A percentile compares a stretch with the other conserved stretches of the same genome.
Conservation (phyloP, 2,888 invertebrate species). For the Laothoe populi region DNA sequence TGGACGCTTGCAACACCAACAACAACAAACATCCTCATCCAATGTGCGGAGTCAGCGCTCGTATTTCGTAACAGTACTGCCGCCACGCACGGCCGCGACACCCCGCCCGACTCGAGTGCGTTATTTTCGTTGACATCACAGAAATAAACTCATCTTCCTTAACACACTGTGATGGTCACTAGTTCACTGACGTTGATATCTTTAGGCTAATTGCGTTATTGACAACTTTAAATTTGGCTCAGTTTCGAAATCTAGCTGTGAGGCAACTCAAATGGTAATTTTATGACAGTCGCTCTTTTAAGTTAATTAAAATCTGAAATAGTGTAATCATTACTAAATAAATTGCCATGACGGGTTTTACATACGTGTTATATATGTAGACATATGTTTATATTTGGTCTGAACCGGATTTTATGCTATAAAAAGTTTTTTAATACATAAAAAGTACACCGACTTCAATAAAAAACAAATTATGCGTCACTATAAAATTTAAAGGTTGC, state of each 20-base stretch:
- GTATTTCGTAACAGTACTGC: slow-evolving; percentile 77
- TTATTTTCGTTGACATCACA: slow-evolving; percentile 83
- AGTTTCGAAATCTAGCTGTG: slow-evolving; percentile 59
- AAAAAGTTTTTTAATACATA: too few relatives aligned
- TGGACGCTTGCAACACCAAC: too few relatives aligned
- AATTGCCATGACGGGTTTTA: slow-evolving; percentile 6
- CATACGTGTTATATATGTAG: not conserved
- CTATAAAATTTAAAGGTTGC: too few relatives aligned
- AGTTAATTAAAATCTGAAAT: slow-evolving; percentile 15
- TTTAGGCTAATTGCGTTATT: slow-evolving; percentile 83
- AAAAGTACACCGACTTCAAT: too few relatives aligned
- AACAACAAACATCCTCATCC: too few relatives aligned
- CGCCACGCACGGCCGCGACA: not conserved
- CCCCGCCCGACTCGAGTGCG: slow-evolving; percentile 56
- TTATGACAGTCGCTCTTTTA: slow-evolving; percentile 11
- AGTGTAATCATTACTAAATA: slow-evolving; percentile 12
- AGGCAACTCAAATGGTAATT: slow-evolving; percentile 25
- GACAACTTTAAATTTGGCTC: slow-evolving; percentile 71
- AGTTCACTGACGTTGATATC: slow-evolving; percentile 77
- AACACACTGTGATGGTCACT: slow-evolving; percentile 65
- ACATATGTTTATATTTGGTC: not conserved
- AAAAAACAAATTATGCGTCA: too few relatives aligned
- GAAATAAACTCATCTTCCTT: slow-evolving; percentile 80
- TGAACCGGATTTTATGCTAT: not conserved
- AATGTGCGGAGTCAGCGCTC: too few relatives aligned